phyloP scores from a whole-genome alignment of 2,888 invertebrate genomes.

The Itoplectis maculator region DNA sequence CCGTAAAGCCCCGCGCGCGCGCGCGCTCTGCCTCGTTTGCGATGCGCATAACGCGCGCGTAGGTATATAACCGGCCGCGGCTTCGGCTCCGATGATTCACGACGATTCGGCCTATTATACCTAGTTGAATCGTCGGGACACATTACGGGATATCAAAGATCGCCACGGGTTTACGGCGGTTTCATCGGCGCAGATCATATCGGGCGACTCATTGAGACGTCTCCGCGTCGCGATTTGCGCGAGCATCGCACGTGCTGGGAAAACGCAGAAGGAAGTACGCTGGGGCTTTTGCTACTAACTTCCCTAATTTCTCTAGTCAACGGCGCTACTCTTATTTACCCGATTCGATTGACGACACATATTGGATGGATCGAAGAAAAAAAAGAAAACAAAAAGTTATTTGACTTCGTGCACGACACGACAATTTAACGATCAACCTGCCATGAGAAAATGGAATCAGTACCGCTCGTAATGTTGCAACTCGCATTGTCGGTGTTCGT shows the following conservation, averaged over 20 bases:
- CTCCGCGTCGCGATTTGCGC: neutral
- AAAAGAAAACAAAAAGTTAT: too few relatives aligned
- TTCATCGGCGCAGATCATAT: slow-evolving; percentile 54
- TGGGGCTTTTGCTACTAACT: too few relatives aligned
- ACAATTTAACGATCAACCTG: too few relatives aligned
- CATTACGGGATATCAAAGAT: slow-evolving; percentile 62
- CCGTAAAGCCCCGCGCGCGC: slow-evolving; percentile 64
- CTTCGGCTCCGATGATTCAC: slow-evolving; percentile 66
- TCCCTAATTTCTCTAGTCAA: too few relatives aligned
- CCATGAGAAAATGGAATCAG: too few relatives aligned
- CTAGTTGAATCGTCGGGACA: slow-evolving; percentile 59
- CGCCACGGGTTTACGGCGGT: slow-evolving; percentile 44
- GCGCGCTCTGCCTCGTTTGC: slow-evolving; percentile 66
- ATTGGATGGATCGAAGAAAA: too few relatives aligned
- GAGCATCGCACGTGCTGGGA: neutral
- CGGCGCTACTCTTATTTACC: too few relatives aligned
- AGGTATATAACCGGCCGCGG: slow-evolving; percentile 47
- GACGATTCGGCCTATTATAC: slow-evolving; percentile 62
- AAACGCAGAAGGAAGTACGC: too few relatives aligned
- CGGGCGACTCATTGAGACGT: slow-evolving; percentile 66
- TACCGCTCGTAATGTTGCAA: neutral
- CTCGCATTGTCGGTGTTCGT: too few relatives aligned
- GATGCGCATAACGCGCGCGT: slow-evolving; percentile 28
- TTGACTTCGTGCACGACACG: too few relatives aligned
- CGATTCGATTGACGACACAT: too few relatives aligned